A percentile compares a stretch with the other conserved stretches of the same genome.
These are phyloP conservation scores for Acanthococcus lagerstroemiae DNA, from an alignment of 2,888 invertebrate genomes.

Conservation along the genomic window DNA sequence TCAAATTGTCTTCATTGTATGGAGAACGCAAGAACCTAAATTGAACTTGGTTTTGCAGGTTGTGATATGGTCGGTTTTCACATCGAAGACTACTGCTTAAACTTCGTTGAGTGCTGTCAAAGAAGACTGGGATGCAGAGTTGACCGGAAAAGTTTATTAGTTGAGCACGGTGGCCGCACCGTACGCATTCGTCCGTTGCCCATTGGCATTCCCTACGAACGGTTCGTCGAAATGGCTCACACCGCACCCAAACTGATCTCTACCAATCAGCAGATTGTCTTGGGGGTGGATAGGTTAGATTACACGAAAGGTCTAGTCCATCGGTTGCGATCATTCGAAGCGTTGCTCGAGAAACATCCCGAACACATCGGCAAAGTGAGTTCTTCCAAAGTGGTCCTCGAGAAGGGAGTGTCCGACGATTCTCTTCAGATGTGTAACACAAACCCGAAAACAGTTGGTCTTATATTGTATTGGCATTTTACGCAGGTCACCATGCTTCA, in stretches of 20 bases:
- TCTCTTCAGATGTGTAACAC: too few relatives aligned
- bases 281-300: constrained; percentile 43
- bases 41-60: constrained; percentile 35
- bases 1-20: too few relatives aligned
- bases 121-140: constrained; percentile 42
- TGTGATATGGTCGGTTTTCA: constrained; percentile 46
- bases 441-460: too few relatives aligned
- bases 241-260: constrained; percentile 41
- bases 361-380: constrained; percentile 41
- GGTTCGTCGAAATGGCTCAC: constrained; percentile 41
- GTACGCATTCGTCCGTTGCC: constrained; percentile 43
- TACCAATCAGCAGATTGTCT: constrained; percentile 28
- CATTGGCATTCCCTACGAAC: constrained; percentile 43
- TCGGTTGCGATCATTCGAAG: constrained; percentile 42
- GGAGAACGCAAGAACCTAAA: too few relatives aligned
- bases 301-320: constrained; percentile 44
- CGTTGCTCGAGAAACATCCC: constrained; percentile 42
- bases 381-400: too few relatives aligned
- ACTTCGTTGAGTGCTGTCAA: constrained; percentile 44
- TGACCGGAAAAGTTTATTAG: constrained; percentile 41
- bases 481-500: constrained; percentile 40
- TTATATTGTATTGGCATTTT: too few relatives aligned
- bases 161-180: constrained; percentile 42
- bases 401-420: too few relatives aligned
- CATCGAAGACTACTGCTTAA: constrained; percentile 43